These are phyloP conservation scores for Tenualosa ilisha DNA, from an alignment of 2,797 vertebrate species.

Conservation along the genomic window DNA sequence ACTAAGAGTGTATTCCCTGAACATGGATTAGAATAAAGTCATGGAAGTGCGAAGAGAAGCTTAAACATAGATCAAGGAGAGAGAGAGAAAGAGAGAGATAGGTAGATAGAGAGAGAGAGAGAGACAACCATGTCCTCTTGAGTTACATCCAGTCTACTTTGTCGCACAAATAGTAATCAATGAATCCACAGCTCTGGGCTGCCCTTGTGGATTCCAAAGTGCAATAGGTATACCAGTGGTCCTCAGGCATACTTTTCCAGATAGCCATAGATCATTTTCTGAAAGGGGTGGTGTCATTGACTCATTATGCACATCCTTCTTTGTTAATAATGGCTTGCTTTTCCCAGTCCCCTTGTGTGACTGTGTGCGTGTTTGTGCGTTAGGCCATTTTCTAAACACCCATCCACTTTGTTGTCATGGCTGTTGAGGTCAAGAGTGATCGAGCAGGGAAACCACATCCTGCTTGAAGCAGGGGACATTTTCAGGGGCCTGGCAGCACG, in stretches of 20 bases:
- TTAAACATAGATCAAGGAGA: neutral
- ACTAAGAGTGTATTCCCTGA: constrained; percentile 19
- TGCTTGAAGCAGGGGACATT: neutral
- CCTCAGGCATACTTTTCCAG: neutral
- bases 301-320: neutral
- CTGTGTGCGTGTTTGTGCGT: neutral
- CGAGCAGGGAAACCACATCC: constrained; percentile 3
- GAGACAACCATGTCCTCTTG: neutral
- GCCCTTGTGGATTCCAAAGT: constrained; percentile 9
- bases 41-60: neutral
- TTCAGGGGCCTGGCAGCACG: neutral
- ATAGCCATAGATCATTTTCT: neutral
- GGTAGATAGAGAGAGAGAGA: neutral
- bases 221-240: neutral
- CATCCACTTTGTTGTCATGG: neutral
- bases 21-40: constrained; percentile 23
- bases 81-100: neutral
- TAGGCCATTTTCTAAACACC: constrained; percentile 3
- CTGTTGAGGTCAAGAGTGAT: constrained; percentile 16
- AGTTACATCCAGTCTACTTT: constrained; percentile 4
- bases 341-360: neutral
- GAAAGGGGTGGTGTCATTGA: neutral
- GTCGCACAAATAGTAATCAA: constrained; percentile 22
- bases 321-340: constrained; percentile 4
- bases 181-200: neutral